A percentile compares a stretch with the other conserved stretches of the same genome.
Conservation (phyloP, 1,140 invertebrate species). For the Arion vulgaris region DNA sequence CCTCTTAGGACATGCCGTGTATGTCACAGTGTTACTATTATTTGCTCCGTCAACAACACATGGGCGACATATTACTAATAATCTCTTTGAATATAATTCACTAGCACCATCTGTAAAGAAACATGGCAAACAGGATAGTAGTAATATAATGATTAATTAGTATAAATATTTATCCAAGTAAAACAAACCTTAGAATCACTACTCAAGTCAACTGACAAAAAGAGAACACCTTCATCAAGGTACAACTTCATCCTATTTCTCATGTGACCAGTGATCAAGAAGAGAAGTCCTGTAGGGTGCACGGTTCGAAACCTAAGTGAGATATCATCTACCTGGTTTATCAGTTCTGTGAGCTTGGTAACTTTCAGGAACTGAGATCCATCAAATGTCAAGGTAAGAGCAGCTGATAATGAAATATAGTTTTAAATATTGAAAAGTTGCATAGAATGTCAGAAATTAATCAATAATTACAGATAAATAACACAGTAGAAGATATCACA, state of each 20-base stretch:
- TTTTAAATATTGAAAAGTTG: neutral
- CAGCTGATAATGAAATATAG: neutral
- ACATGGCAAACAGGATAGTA: too few species aligned
- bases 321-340: slow-evolving; percentile 93
- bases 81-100: too few species aligned
- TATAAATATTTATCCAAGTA: too few species aligned
- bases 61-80: too few species aligned
- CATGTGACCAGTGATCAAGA: slow-evolving; percentile 78
- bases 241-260: slow-evolving; percentile 87
- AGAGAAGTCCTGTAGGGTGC: slow-evolving; percentile 77
- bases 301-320: slow-evolving; percentile 89
- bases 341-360: slow-evolving; percentile 83
- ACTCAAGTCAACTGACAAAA: slow-evolving; percentile 86
- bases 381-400: slow-evolving; percentile 76
- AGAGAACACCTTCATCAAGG: slow-evolving; percentile 84
- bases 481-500: too few species aligned
- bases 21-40: too few species aligned
- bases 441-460: too few species aligned
- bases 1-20: too few species aligned
- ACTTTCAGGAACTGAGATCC: slow-evolving; percentile 90
- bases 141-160: too few species aligned
- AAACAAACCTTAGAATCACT: slow-evolving; percentile 86
- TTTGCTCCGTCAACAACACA: too few species aligned
- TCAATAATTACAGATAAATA: too few species aligned
- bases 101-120: too few species aligned